Evolutionary conservation across 2,888 invertebrate species (phyloP).

Genomic region (Leptopilina drosophilae): DNA sequence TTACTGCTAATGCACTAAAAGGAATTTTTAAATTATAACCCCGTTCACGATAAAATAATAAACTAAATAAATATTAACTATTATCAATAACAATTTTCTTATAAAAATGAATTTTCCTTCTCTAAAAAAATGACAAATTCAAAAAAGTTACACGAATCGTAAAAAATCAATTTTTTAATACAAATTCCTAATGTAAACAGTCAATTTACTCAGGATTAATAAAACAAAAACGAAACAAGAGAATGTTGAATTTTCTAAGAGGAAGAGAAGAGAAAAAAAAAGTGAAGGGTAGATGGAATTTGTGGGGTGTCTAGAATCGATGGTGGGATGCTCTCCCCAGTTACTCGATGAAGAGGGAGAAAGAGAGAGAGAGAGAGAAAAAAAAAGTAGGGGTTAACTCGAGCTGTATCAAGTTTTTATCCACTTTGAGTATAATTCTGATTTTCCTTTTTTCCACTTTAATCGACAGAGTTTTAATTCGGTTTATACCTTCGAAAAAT

Average conservation of each 20-base stretch:
- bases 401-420: constrained; percentile 14
- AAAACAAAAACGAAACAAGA: constrained; percentile 1
- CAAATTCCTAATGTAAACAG: background rate
- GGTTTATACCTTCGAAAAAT: constrained; percentile 10
- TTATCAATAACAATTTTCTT: no score
- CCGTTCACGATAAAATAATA: no score
- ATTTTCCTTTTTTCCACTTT: constrained; percentile 5
- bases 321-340: background rate
- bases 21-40: no score
- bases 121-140: no score
- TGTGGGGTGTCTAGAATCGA: constrained; percentile 34
- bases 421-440: constrained; percentile 5
- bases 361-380: background rate
- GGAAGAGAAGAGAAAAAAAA: background rate
- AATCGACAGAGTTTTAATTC: constrained; percentile 1
- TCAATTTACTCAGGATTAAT: background rate
- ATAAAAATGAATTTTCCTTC: no score
- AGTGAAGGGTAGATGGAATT: background rate
- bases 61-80: no score
- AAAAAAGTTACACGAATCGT: background rate
- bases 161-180: background rate
- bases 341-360: background rate
- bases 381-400: constrained; percentile 3
- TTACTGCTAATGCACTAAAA: no score
- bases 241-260: constrained; percentile 14